Percentiles rank a stretch among this genome's conserved stretches.
Conservation (phyloP, 2,888 invertebrate genomes). For the Biston stratarius region DNA sequence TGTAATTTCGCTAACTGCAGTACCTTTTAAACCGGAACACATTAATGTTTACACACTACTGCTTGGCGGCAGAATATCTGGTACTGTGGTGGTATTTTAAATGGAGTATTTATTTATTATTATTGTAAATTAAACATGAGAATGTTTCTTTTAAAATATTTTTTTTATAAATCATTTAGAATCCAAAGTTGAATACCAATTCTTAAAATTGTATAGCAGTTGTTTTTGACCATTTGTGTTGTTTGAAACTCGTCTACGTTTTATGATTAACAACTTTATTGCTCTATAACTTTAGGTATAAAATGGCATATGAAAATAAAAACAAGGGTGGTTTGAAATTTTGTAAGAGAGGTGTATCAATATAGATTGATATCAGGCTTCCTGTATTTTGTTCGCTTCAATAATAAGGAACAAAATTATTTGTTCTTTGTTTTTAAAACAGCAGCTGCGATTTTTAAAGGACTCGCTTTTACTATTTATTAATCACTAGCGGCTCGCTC, state of each 20-base stretch:
- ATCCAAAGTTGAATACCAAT: neutral
- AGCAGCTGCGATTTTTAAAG: neutral
- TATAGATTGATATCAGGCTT: conserved; percentile 25
- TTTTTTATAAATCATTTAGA: too few relatives aligned
- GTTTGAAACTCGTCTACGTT: neutral
- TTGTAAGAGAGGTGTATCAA: conserved; percentile 3
- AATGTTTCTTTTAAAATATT: too few relatives aligned
- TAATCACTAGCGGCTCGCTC: too few relatives aligned
- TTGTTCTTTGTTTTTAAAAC: conserved; percentile 5
- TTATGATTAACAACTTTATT: neutral
- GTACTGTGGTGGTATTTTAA: too few relatives aligned
- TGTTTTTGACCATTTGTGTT: neutral
- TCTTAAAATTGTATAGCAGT: conserved; percentile 5
- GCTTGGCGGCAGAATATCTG: too few relatives aligned
- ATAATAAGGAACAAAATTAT: conserved; percentile 3
- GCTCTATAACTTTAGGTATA: neutral
- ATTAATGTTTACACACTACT: too few relatives aligned
- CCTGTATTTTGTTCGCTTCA: conserved; percentile 19
- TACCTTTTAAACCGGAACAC: too few relatives aligned
- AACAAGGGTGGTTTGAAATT: conserved; percentile 7
- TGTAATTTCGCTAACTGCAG: too few relatives aligned
- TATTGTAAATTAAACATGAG: too few relatives aligned
- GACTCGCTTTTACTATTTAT: too few relatives aligned
- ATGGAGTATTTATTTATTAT: too few relatives aligned
- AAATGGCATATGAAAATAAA: neutral